Base-by-base conservation (phyloP, 2,888 invertebrate species). In the Coelogynopora nodosa region DNA sequence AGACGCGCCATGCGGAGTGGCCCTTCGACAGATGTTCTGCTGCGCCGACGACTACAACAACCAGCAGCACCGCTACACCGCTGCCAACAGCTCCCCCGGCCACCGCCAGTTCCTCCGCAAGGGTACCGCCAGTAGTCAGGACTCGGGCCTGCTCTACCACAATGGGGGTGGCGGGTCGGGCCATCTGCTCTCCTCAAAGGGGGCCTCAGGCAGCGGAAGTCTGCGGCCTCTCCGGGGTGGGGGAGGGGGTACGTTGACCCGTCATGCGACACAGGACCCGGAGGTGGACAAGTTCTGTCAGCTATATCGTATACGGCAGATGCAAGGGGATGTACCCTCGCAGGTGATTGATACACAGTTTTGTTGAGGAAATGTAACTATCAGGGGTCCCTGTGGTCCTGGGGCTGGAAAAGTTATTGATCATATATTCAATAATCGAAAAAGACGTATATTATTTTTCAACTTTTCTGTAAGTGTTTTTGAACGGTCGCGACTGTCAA, bases 251-350 rank as follows among this genome's bases (percentile, higher is more conserved):
- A 74, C 74, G 2, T 26, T 74, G 5, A 74, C 74, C 23, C 5
- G 74, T 5, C 74, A 74, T 26, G 74, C 23, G 10, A 13, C 5
- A 2, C 5, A 5, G 74, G 74, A 74, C 23, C 74, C 74, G 2
- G 74, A 74, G 74, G 23, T 74, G 74, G 23, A 82, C 13, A 82
- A 82, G 82, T 82, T 30, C 27, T 82, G 82, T 82, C 31, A 82
- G 30, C 31, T 82, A 1, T 82, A 82, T 82, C 82, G 31, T 1
- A 82, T 30, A 1, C 82, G 82, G 27, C 82, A 82, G 23, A 82
- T 82, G 30, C 30, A 31, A 2, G 82, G 82, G 13, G 82, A 82
- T 31, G 82, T 82, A 1, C 82, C 82, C 18, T 82, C 82, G 18
- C 82, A 82, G 82, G 82, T 82, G n/a, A n/a, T n/a, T n/a, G n/a